Conservation (phyloP, 2,888 invertebrate genomes). For the Sisyra terminalis region DNA sequence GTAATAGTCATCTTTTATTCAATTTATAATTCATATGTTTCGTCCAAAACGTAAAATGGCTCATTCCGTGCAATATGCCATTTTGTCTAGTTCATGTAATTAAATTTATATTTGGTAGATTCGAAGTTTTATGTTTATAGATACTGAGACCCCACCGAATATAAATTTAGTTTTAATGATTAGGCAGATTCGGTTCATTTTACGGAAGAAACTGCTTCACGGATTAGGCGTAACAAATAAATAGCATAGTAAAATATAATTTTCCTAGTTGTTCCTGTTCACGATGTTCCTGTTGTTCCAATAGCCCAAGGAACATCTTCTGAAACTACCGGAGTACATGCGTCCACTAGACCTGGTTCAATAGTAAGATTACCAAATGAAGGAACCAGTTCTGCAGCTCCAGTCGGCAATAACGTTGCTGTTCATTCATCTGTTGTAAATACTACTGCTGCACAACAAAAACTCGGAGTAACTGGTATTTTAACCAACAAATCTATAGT, state of each 20-base stretch:
- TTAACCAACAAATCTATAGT: background rate
- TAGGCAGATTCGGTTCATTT: too few relatives aligned
- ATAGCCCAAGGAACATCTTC: conserved; percentile 10
- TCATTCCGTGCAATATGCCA: too few relatives aligned
- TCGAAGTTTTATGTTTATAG: too few relatives aligned
- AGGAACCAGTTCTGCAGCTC: background rate
- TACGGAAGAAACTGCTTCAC: background rate
- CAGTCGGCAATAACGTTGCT: background rate
- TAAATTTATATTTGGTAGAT: too few relatives aligned
- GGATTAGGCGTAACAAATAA: background rate
- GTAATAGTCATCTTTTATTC: too few relatives aligned
- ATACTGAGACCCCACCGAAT: too few relatives aligned
- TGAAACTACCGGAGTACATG: conserved; percentile 7
- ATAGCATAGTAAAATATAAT: background rate
- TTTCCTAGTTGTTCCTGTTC: conserved; percentile 32
- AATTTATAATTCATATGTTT: too few relatives aligned
- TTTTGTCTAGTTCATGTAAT: too few relatives aligned
- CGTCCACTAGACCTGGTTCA: conserved; percentile 5
- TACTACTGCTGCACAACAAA: background rate
- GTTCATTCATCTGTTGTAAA: background rate
- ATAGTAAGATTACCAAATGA: conserved; percentile 6
- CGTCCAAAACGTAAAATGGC: too few relatives aligned
- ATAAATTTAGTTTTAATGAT: too few relatives aligned
- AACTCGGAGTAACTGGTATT: background rate
- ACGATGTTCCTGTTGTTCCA: conserved; percentile 24